These are phyloP conservation scores for Cryptus armator DNA, from an alignment of 2,888 invertebrate species.

Conservation along the genomic window DNA sequence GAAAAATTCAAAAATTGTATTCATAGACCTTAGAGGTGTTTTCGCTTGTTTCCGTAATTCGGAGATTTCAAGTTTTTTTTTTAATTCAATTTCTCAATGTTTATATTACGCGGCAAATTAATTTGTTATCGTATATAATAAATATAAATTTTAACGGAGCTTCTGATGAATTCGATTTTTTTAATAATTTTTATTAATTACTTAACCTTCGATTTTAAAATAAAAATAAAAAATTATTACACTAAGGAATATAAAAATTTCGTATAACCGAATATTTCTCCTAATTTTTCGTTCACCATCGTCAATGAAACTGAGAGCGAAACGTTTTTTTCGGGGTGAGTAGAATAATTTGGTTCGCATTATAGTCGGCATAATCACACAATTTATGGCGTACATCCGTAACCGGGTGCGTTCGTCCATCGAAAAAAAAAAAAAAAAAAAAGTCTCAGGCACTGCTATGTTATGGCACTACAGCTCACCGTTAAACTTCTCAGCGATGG, in stretches of 20 bases:
- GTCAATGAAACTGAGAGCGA: conserved; percentile 1
- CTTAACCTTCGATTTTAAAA: not conserved
- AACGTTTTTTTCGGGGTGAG: conserved; percentile 50
- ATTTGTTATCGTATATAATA: too few relatives aligned
- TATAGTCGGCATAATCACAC: conserved; percentile 76
- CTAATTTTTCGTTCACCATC: not conserved
- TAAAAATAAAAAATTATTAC: not conserved
- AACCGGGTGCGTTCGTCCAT: conserved; percentile 54
- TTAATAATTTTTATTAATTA: not conserved
- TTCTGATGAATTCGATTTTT: too few relatives aligned
- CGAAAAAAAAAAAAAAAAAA: conserved; percentile 46
- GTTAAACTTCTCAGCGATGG: conserved; percentile 29
- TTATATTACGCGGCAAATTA: too few relatives aligned
- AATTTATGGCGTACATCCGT: conserved; percentile 75
- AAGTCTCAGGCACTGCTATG: conserved; percentile 50
- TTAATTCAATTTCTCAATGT: too few relatives aligned
- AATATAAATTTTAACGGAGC: too few relatives aligned
- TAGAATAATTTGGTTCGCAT: conserved; percentile 72
- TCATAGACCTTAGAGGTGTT: too few relatives aligned
- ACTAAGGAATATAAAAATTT: not conserved
- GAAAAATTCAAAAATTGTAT: too few relatives aligned
- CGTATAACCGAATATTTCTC: not conserved
- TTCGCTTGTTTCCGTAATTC: too few relatives aligned
- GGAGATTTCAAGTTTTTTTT: too few relatives aligned
- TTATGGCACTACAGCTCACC: conserved; percentile 52